Conservation (phyloP, 1,140 invertebrate genomes). For the Atta colombica region DNA sequence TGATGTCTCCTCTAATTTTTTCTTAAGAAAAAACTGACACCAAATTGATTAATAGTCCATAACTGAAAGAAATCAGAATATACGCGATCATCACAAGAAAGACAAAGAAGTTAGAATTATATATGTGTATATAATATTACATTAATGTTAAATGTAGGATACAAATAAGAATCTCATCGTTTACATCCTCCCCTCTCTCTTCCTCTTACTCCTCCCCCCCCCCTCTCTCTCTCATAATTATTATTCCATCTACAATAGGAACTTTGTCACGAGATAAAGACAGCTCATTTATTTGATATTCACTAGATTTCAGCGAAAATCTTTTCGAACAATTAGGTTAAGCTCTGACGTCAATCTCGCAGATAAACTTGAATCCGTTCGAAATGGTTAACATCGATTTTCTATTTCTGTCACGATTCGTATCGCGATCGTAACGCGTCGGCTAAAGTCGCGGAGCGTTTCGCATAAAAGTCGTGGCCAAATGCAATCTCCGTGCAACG, state of each 20-base stretch:
- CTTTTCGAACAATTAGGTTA: conserved; percentile 43
- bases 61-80: background rate
- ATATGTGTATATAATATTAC: background rate
- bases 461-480: conserved; percentile 58
- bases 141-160: background rate
- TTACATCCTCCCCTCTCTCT: too few species aligned
- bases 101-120: background rate
- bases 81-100: background rate
- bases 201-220: too few species aligned
- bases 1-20: background rate
- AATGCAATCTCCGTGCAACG: conserved; percentile 55
- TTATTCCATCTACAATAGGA: background rate
- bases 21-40: background rate
- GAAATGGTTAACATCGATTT: conserved; percentile 52
- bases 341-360: conserved; percentile 39
- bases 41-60: background rate
- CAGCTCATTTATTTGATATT: conserved; percentile 23
- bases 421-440: conserved; percentile 53
- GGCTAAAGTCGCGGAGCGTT: conserved; percentile 33
- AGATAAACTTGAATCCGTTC: conserved; percentile 47
- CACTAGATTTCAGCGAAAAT: background rate
- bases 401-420: conserved; percentile 55
- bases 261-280: conserved; percentile 4
- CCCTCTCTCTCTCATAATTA: too few species aligned
- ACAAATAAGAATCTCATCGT: background rate